phyloP scores from a whole-genome alignment of 2,888 invertebrate species.

The Conus canariensis region DNA sequence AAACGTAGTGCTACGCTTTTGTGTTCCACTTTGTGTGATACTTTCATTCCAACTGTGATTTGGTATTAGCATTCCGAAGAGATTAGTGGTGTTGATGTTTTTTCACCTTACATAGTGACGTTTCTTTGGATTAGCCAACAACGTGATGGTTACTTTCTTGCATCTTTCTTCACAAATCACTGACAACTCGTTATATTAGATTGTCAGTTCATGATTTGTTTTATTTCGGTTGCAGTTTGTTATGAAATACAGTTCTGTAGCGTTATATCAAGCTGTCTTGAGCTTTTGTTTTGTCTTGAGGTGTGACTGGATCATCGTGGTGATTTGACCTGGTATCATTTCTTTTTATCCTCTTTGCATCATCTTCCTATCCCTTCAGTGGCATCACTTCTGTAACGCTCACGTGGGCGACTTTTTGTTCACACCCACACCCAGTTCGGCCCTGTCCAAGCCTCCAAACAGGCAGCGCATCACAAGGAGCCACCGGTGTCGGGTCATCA shows the following conservation, averaged over 20 bases:
- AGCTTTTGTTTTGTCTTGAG: neutral
- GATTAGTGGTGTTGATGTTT: neutral
- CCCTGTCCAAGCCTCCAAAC: too few relatives aligned
- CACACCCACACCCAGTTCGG: too few relatives aligned
- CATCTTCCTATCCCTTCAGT: neutral
- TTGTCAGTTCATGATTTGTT: neutral
- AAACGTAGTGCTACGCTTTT: neutral
- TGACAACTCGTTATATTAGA: neutral
- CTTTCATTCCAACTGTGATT: neutral
- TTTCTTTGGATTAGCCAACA: neutral
- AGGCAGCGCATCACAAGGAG: neutral
- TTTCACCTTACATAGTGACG: neutral
- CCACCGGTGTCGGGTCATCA: neutral
- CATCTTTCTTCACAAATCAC: neutral
- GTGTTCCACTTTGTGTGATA: neutral
- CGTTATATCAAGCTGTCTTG: neutral
- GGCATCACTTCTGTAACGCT: too few relatives aligned
- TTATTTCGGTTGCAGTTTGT: neutral
- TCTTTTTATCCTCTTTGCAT: neutral
- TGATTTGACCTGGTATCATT: neutral
- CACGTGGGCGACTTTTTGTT: neutral
- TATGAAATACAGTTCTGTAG: neutral
- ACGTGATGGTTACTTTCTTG: neutral
- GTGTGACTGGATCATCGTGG: neutral
- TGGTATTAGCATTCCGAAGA: neutral